These are phyloP conservation scores for Callipepla californica DNA, from an alignment of 2,113 vertebrate species.

Conservation along the genomic window DNA sequence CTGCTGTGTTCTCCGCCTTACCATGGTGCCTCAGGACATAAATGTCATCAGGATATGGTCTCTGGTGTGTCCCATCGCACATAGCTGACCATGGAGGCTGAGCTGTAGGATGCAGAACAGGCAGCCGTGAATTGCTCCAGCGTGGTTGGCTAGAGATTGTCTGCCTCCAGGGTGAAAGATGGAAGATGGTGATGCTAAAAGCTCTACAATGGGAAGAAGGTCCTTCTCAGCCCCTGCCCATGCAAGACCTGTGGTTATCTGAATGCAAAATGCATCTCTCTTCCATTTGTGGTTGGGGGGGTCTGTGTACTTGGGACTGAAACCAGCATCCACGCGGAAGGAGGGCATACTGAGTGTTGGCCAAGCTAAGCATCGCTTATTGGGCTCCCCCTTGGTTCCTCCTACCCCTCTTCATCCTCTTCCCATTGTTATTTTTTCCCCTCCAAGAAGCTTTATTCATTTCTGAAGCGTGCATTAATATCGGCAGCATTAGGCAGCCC, in stretches of 20 bases:
- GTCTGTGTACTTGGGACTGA: fast-evolving
- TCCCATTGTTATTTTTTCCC: slow-evolving; percentile 55
- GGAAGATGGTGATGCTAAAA: neutral
- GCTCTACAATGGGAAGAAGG: neutral
- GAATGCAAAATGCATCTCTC: fast-evolving
- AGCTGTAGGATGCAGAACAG: neutral
- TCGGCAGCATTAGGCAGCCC: slow-evolving; percentile 58
- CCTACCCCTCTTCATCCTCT: slow-evolving; percentile 2
- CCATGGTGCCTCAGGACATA: neutral
- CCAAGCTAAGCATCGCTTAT: fast-evolving
- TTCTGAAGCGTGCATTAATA: slow-evolving; percentile 31
- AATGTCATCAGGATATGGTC: fast-evolving
- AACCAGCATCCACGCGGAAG: fast-evolving
- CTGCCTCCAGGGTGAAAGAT: neutral
- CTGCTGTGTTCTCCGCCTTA: neutral
- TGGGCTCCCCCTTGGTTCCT: neutral
- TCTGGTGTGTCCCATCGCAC: fast-evolving
- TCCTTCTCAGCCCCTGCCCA: neutral
- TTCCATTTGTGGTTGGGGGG: fast-evolving
- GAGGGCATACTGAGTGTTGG: fast-evolving
- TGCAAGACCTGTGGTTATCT: neutral
- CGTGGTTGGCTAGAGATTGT: neutral
- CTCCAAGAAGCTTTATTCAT: slow-evolving; percentile 71
- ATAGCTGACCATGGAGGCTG: neutral
- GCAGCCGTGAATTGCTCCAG: neutral